Percentiles rank a stretch among this genome's conserved stretches.
phyloP scores from a whole-genome alignment of 2,113 vertebrate genomes.

The Pao palembangensis region DNA sequence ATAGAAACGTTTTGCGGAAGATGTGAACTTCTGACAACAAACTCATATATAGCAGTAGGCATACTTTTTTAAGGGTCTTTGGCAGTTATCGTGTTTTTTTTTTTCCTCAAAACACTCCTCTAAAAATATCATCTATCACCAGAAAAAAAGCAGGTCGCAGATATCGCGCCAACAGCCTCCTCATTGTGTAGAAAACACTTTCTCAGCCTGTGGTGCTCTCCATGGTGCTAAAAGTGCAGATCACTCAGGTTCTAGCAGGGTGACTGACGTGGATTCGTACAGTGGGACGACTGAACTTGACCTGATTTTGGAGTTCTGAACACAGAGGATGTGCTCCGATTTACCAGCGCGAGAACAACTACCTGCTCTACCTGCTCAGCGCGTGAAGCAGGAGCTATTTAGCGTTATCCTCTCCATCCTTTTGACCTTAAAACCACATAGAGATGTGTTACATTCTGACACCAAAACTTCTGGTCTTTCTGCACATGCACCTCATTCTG shows the following conservation, averaged over 20 bases:
- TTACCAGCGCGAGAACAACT: conserved; percentile 18
- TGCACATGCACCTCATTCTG: not conserved
- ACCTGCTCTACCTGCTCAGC: conserved; percentile 9
- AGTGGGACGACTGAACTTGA: conserved; percentile 55
- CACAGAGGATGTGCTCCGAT: conserved; percentile 53
- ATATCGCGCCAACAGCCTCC: conserved; percentile 23
- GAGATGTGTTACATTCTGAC: not conserved
- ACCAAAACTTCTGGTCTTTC: conserved; percentile 7
- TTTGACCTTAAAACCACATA: conserved; percentile 33
- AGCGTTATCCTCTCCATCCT: conserved; percentile 37
- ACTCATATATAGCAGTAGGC: not conserved
- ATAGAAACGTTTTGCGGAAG: not conserved
- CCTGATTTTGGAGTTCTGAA: conserved; percentile 61
- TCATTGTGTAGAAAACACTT: conserved; percentile 9
- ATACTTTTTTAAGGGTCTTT: not conserved
- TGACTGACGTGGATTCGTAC: conserved; percentile 53
- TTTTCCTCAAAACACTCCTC: conserved; percentile 5
- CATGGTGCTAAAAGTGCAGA: conserved; percentile 67
- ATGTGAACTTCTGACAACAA: not conserved
- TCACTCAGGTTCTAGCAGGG: conserved; percentile 31
- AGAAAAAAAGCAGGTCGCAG: conserved; percentile 21
- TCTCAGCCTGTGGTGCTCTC: conserved; percentile 48
- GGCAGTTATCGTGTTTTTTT: not conserved
- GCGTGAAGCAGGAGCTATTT: conserved; percentile 21
- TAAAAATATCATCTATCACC: conserved; percentile 23